These are phyloP conservation scores for Hydriomena furcata DNA, from an alignment of 2,888 invertebrate genomes.

Conservation along the genomic window DNA sequence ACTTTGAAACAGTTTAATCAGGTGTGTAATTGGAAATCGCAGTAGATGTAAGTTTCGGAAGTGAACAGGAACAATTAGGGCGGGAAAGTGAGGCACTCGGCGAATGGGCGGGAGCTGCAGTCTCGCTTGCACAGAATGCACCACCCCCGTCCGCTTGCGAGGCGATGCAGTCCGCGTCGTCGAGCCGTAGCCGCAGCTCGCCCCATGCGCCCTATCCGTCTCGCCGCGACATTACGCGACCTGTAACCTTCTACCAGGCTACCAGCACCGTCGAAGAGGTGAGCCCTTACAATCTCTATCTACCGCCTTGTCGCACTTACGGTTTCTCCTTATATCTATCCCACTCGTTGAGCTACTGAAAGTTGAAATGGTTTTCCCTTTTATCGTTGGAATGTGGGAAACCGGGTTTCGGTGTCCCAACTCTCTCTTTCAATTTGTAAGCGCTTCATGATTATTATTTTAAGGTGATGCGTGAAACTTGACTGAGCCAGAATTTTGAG, in stretches of 20 bases:
- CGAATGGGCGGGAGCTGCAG: constrained; percentile 78
- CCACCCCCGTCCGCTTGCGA: constrained; percentile 70
- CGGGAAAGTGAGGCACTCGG: constrained; percentile 81
- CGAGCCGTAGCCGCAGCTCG: constrained; percentile 68
- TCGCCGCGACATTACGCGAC: constrained; percentile 68
- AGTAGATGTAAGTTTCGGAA: constrained; percentile 56
- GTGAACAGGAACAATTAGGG: constrained; percentile 68
- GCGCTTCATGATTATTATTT: constrained; percentile 56
- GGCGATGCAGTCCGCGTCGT: constrained; percentile 73
- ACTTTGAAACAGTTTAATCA: constrained; percentile 38
- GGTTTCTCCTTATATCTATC: constrained; percentile 50
- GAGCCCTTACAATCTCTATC: constrained; percentile 70
- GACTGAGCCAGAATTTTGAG: background rate
- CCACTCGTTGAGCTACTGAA: constrained; percentile 46
- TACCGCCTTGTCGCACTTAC: constrained; percentile 56
- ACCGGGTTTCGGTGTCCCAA: constrained; percentile 75
- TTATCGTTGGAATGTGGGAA: constrained; percentile 79
- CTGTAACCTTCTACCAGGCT: constrained; percentile 80
- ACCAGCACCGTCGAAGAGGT: constrained; percentile 68
- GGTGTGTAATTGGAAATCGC: constrained; percentile 42
- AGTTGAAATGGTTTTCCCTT: constrained; percentile 76
- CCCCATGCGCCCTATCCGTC: constrained; percentile 52
- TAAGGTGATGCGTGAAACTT: constrained; percentile 38
- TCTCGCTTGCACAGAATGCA: constrained; percentile 81
- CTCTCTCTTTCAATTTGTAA: constrained; percentile 81